Percentiles rank a stretch among this genome's conserved stretches.
Conservation (phyloP, 2,888 invertebrate genomes). For the Eupithecia insigniata region DNA sequence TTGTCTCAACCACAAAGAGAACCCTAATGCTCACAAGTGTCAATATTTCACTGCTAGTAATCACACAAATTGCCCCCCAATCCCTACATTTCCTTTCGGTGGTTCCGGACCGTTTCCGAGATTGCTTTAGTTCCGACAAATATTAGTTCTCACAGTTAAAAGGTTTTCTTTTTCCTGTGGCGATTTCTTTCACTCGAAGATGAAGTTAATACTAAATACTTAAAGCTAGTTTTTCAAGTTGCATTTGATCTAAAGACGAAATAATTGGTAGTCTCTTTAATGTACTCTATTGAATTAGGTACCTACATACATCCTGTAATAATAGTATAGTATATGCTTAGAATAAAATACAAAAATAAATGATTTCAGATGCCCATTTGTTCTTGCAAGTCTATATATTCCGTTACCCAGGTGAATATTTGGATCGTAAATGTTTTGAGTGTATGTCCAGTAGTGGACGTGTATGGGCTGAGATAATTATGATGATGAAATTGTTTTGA, state of each 20-base stretch:
- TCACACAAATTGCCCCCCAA: constrained; percentile 53
- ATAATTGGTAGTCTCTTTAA: too few species aligned
- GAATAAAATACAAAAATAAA: too few species aligned
- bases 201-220: not conserved
- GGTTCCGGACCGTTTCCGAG: constrained; percentile 61
- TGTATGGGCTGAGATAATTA: too few species aligned
- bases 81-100: constrained; percentile 41
- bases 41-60: constrained; percentile 58
- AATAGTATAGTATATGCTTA: too few species aligned
- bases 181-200: not conserved
- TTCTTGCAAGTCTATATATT: too few species aligned
- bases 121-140: constrained; percentile 57
- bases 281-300: too few species aligned
- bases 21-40: constrained; percentile 29
- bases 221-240: not conserved
- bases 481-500: too few species aligned
- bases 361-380: too few species aligned
- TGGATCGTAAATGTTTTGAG: too few species aligned
- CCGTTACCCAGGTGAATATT: too few species aligned
- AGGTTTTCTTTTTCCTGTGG: constrained; percentile 13
- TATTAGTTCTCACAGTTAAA: constrained; percentile 61
- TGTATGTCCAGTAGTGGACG: too few species aligned
- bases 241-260: not conserved
- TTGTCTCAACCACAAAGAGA: not conserved
- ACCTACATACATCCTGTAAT: too few species aligned